Evolutionary conservation across 2,113 vertebrate genomes (phyloP).

Genomic region (Zosterops pallidus): DNA sequence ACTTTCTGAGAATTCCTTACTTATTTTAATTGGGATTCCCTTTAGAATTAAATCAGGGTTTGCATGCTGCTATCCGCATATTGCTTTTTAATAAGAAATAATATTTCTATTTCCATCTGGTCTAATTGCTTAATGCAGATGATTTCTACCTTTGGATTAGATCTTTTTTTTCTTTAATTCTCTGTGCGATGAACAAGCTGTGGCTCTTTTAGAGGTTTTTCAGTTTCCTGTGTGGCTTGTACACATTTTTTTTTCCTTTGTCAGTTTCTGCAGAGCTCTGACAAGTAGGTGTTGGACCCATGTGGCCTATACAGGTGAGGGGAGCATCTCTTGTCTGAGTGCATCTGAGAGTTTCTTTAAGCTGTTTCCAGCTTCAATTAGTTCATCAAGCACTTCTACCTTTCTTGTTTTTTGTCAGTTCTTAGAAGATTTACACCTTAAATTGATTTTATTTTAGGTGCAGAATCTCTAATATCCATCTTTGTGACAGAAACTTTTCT

Average conservation of each 20-base stretch:
- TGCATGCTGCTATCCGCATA: background rate
- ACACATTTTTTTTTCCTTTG: background rate
- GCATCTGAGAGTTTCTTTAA: background rate
- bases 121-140: background rate
- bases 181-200: background rate
- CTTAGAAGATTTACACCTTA: background rate
- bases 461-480: background rate
- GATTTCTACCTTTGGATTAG: background rate
- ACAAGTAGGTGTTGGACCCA: background rate
- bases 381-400: background rate
- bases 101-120: background rate
- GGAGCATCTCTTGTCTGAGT: background rate
- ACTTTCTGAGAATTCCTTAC: background rate
- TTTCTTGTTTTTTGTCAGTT: background rate
- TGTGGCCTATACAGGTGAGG: background rate
- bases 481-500: background rate
- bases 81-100: background rate
- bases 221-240: background rate
- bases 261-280: background rate
- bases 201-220: background rate
- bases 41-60: background rate
- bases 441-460: background rate
- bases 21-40: background rate
- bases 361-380: background rate
- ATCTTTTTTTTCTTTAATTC: background rate